Evolutionary conservation across 2,888 invertebrate genomes (phyloP).

Genomic region (Cryptophagus acutangulus): DNA sequence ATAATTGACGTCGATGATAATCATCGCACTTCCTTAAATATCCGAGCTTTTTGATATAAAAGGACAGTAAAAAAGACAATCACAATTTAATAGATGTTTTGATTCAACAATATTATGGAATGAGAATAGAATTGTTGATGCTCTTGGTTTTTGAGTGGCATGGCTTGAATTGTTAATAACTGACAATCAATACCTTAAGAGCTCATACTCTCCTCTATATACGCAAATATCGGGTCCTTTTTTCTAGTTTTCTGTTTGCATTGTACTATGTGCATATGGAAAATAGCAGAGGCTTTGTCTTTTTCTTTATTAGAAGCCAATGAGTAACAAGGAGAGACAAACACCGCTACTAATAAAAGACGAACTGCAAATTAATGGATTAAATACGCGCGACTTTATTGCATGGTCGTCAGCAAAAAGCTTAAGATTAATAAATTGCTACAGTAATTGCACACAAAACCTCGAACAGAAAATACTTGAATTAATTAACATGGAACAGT

Average conservation of each 20-base stretch:
- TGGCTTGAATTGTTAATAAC: constrained; percentile 25
- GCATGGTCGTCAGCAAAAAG: too few species aligned
- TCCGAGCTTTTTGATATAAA: too few species aligned
- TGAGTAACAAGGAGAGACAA: constrained; percentile 22
- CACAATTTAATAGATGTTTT: too few species aligned
- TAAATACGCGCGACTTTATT: too few species aligned
- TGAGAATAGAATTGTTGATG: constrained; percentile 16
- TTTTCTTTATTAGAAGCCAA: constrained; percentile 29
- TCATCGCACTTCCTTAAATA: too few species aligned
- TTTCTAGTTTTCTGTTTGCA: constrained; percentile 26
- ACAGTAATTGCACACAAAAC: too few species aligned
- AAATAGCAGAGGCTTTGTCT: constrained; percentile 28
- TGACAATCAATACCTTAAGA: constrained; percentile 26
- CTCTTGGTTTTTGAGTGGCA: constrained; percentile 16
- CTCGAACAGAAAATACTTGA: too few species aligned
- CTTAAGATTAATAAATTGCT: too few species aligned
- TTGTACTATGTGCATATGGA: constrained; percentile 20
- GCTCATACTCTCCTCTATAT: constrained; percentile 23
- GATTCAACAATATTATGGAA: too few species aligned
- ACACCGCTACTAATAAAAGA: constrained; percentile 24
- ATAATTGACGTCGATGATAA: too few species aligned
- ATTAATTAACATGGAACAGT: too few species aligned
- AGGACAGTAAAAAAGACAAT: too few species aligned
- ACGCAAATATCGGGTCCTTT: constrained; percentile 25
- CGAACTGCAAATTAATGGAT: constrained; percentile 31